These are phyloP conservation scores for Acropora tenuis DNA, from an alignment of 64 coral and sea anemone species.

Conservation along the genomic window DNA sequence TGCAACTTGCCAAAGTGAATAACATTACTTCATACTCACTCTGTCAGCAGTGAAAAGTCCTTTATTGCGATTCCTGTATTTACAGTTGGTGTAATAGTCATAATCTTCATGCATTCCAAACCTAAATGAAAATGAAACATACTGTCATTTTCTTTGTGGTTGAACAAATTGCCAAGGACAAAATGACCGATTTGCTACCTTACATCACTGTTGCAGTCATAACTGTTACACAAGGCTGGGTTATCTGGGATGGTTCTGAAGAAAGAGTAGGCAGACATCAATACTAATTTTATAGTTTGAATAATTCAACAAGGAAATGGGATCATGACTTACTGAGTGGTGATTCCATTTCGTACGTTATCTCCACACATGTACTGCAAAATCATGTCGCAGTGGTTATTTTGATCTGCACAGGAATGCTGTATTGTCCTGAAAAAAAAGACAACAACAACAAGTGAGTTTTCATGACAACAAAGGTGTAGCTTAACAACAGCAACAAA, in stretches of 20 bases:
- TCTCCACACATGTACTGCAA: slow-evolving; percentile 91
- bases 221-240: slow-evolving; percentile 80
- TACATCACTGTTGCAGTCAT: slow-evolving; percentile 86
- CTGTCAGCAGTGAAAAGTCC: slow-evolving; percentile 93
- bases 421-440: slow-evolving; percentile 78
- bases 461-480: background rate
- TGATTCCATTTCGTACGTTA: slow-evolving; percentile 76
- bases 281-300: background rate
- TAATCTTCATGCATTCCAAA: slow-evolving; percentile 99
- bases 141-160: background rate
- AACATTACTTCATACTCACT: slow-evolving; percentile 9
- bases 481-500: background rate
- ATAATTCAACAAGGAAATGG: too few species aligned
- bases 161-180: too few species aligned
- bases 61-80: slow-evolving; percentile 80
- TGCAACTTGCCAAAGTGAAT: too few species aligned
- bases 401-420: slow-evolving; percentile 81
- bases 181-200: slow-evolving; percentile 55
- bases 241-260: slow-evolving; percentile 92
- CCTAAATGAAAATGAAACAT: background rate
- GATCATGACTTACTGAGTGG: slow-evolving; percentile 68
- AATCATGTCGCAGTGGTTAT: slow-evolving; percentile 86
- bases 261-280: background rate
- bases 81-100: slow-evolving; percentile 85
- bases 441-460: background rate